Conservation (phyloP, 2,888 invertebrate species). For the Platypus cylindrus region DNA sequence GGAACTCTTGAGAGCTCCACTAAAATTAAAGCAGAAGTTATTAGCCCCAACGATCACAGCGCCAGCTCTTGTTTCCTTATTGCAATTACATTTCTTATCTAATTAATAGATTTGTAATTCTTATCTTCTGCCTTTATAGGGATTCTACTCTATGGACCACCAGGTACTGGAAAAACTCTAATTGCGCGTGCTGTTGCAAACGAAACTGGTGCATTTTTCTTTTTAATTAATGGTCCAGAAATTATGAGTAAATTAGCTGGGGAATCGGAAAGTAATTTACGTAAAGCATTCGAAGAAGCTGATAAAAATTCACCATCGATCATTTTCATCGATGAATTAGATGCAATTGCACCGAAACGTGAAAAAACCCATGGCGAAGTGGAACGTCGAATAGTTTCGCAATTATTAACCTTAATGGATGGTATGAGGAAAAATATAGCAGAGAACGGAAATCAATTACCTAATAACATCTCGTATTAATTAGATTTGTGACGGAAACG, state of each 20-base stretch:
- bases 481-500: no score
- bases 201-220: constrained; percentile 99
- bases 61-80: no score
- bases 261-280: constrained; percentile 95
- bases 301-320: constrained; percentile 99
- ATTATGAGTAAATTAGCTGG: constrained; percentile 99
- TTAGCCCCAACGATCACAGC: no score
- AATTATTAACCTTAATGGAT: constrained; percentile 96
- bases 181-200: constrained; percentile 99
- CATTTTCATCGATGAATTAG: constrained; percentile 98
- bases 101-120: no score
- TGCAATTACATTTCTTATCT: no score
- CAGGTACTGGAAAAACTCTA: constrained; percentile 93
- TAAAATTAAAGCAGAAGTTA: no score
- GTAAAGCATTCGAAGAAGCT: constrained; percentile 98
- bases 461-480: no score
- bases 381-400: constrained; percentile 96
- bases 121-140: no score
- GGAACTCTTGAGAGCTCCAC: no score
- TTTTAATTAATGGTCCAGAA: constrained; percentile 97
- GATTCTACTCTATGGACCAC: constrained; percentile 92
- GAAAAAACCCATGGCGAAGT: constrained; percentile 99
- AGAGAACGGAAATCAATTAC: no score
- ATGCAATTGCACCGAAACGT: constrained; percentile 99
- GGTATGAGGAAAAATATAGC: no score